Evolutionary conservation across 2,888 invertebrate genomes (phyloP).

Genomic region (Melipona bicolor): DNA sequence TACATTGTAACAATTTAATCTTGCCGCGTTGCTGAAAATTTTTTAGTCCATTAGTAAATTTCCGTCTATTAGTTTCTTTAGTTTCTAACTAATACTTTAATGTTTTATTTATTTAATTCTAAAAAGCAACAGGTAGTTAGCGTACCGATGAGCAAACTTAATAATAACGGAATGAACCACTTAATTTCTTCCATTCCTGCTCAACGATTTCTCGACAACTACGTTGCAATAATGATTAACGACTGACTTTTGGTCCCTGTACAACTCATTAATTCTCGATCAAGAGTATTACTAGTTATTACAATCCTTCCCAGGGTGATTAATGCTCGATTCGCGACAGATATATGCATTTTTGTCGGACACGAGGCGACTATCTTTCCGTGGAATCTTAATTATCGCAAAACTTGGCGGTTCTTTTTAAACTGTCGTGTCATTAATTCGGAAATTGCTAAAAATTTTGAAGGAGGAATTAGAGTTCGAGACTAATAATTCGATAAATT

Average conservation of each 20-base stretch:
- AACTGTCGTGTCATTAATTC: neutral
- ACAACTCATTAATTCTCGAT: slow-evolving; percentile 68
- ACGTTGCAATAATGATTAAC: slow-evolving; percentile 73
- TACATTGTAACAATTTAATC: too few species aligned
- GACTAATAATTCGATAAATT: too few species aligned
- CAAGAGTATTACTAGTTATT: slow-evolving; percentile 64
- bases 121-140: neutral
- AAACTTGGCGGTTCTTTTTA: neutral
- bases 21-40: too few species aligned
- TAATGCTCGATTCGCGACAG: slow-evolving; percentile 58
- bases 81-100: too few species aligned
- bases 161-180: slow-evolving; percentile 49
- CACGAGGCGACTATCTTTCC: slow-evolving; percentile 43
- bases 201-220: slow-evolving; percentile 63
- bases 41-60: too few species aligned
- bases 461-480: too few species aligned
- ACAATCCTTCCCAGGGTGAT: slow-evolving; percentile 64
- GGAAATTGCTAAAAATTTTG: neutral
- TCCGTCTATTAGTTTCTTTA: too few species aligned
- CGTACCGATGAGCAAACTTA: slow-evolving; percentile 36
- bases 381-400: slow-evolving; percentile 26
- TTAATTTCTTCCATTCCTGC: slow-evolving; percentile 51
- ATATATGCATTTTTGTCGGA: slow-evolving; percentile 59
- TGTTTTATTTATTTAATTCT: too few species aligned
- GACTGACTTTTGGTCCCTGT: slow-evolving; percentile 59